Percentiles rank a stretch among this genome's conserved stretches.
These are phyloP conservation scores for Pedicia rivosa DNA, from an alignment of 2,888 invertebrate species.

Conservation along the genomic window DNA sequence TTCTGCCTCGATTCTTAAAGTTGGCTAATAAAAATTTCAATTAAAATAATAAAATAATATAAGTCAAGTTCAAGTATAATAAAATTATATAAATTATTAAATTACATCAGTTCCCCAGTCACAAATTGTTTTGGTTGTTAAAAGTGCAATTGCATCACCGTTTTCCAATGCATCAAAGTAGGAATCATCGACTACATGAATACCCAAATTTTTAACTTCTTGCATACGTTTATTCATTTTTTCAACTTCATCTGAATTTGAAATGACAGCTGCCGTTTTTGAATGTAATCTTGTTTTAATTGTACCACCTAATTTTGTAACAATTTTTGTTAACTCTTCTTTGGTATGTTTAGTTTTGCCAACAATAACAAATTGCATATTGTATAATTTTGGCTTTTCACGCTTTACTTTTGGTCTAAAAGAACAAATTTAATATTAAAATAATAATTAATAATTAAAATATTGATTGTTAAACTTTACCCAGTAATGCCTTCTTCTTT, in stretches of 20 bases:
- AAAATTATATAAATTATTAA: no score
- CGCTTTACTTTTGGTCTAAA: constrained; percentile 50
- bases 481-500: constrained; percentile 33
- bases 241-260: constrained; percentile 48
- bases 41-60: constrained; percentile 8
- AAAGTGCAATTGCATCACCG: constrained; percentile 43
- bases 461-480: constrained; percentile 9
- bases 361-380: constrained; percentile 58
- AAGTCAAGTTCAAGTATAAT: neutral
- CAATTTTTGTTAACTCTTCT: constrained; percentile 46
- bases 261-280: constrained; percentile 58
- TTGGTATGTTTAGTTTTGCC: constrained; percentile 39
- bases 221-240: constrained; percentile 47
- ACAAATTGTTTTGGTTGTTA: constrained; percentile 57
- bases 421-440: constrained; percentile 13
- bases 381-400: constrained; percentile 52
- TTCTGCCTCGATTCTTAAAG: constrained; percentile 35
- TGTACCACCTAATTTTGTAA: constrained; percentile 61
- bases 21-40: constrained; percentile 24
- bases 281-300: constrained; percentile 45
- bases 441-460: neutral
- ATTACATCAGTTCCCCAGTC: constrained; percentile 73
- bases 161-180: constrained; percentile 53
- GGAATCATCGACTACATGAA: constrained; percentile 67
- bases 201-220: constrained; percentile 45